Evolutionary conservation across 2,797 vertebrate genomes (phyloP), one percentile per base, ranked within the genome.

Genomic region (Limnodromus scolopaceus): DNA sequence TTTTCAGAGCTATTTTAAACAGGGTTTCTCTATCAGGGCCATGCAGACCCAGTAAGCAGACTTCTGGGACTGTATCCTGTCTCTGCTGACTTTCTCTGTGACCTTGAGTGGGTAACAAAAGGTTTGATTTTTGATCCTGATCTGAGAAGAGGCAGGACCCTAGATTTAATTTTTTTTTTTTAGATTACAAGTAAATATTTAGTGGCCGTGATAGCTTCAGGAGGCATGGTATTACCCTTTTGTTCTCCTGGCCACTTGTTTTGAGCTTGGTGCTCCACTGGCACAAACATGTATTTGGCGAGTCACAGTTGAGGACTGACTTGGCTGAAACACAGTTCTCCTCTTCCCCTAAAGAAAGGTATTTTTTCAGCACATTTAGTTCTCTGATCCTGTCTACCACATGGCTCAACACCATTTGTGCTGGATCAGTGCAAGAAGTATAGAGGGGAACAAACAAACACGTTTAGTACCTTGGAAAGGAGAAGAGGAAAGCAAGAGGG

Each of bases 1-100:
- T 97, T 89, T 71, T 3, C 80, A 84, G 61, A 70, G n/a, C 80
- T 84, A 22, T 95, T 93, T 91, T 53, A 70, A 78, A 66, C 23
- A n/a, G 32, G 13, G 7, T 60, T 88, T 81, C 38, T 65, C 49
- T 87, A 39, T 79, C 88, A 78, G 55, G 20, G 23, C 39, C 34
- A 32, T 43, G 41, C 83, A 92, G 61, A 78, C 11, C 5, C 12
- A 27, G 16, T 34, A 87, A 90, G 60, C 25, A 84, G 83, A 55
- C 7, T 86, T 71, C 38, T 77, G 60, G 48, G 71, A 68, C 13
- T 0, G 3, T 41, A 36, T 57, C 20, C 24, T 53, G 7, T 45
- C 36, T 58, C 70, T 75, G 38, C n/a, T 71, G 45, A 54, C 68
- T 70, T 76, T 74, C 34, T 61, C 34, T 63, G 43, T 86, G 72